Conservation (phyloP, 2,113 vertebrate species). For the Aythya baeri region DNA sequence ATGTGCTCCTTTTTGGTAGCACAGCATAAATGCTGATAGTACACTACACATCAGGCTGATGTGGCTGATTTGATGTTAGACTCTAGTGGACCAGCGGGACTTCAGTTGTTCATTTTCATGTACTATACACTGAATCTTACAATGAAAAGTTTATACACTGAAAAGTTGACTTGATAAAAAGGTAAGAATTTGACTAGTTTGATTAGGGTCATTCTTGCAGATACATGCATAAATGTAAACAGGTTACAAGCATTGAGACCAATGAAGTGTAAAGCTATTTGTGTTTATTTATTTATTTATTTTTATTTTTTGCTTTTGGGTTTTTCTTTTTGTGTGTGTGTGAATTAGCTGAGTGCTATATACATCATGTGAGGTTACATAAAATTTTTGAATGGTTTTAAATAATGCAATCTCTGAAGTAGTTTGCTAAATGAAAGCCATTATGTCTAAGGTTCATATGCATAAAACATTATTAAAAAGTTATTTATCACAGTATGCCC, state of each 20-base stretch:
- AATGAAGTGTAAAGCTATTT: neutral
- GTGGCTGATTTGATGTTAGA: neutral
- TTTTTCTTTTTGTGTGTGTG: neutral
- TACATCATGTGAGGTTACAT: neutral
- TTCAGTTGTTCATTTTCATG: neutral
- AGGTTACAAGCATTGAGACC: rapidly evolving
- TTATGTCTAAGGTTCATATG: neutral
- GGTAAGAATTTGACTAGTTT: neutral
- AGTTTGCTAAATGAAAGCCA: neutral
- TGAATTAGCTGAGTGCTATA: neutral
- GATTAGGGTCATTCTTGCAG: neutral
- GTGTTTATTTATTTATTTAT: neutral
- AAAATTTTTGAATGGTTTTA: neutral
- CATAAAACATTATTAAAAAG: neutral
- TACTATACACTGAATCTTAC: neutral
- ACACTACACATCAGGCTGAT: neutral
- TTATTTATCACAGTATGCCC: neutral
- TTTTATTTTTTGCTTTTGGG: no score
- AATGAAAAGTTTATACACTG: no score
- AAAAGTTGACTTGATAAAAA: neutral
- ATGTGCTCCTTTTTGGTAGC: rapidly evolving
- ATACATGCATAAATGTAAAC: neutral
- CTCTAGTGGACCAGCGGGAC: neutral
- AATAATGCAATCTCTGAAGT: neutral
- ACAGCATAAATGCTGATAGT: neutral